Conservation (phyloP, 1,140 invertebrate species). For the Eueides isabella region DNA sequence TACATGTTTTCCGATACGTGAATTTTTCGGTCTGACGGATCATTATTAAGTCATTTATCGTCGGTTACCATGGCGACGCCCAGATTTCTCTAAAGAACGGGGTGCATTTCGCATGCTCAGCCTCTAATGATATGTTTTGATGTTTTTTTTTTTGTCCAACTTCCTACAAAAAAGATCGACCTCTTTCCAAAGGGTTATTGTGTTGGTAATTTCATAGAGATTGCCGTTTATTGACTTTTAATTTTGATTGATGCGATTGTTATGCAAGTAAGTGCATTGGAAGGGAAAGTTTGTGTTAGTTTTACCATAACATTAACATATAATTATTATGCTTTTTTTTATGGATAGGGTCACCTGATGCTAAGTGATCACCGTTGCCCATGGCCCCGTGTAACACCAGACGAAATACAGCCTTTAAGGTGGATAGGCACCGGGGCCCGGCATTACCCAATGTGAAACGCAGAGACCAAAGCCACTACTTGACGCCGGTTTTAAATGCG, state of each 20-base stretch:
- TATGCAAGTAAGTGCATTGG: background rate
- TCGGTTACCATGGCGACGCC: slow-evolving; percentile 68
- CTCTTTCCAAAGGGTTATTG: slow-evolving; percentile 4
- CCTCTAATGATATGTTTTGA: slow-evolving; percentile 56
- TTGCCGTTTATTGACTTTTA: slow-evolving; percentile 29
- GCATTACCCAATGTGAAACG: no score
- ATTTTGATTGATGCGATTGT: slow-evolving; percentile 23
- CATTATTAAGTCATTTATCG: slow-evolving; percentile 75
- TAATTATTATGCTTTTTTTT: no score
- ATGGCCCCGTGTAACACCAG: no score
- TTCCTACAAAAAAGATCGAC: slow-evolving; percentile 3
- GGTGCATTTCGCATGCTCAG: slow-evolving; percentile 52
- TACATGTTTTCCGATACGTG: slow-evolving; percentile 72
- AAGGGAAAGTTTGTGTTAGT: background rate
- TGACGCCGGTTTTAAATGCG: no score
- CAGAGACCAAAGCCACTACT: no score
- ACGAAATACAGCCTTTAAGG: no score
- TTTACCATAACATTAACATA: background rate
- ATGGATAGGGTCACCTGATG: no score
- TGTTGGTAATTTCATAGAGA: slow-evolving; percentile 5
- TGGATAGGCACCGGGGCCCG: no score
- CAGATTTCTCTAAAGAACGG: slow-evolving; percentile 50
- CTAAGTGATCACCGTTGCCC: no score
- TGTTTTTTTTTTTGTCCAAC: slow-evolving; percentile 26
- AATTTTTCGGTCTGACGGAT: slow-evolving; percentile 64